These are phyloP conservation scores for Etia nguti DNA, from an alignment of 2,113 vertebrate species.

Conservation along the genomic window DNA sequence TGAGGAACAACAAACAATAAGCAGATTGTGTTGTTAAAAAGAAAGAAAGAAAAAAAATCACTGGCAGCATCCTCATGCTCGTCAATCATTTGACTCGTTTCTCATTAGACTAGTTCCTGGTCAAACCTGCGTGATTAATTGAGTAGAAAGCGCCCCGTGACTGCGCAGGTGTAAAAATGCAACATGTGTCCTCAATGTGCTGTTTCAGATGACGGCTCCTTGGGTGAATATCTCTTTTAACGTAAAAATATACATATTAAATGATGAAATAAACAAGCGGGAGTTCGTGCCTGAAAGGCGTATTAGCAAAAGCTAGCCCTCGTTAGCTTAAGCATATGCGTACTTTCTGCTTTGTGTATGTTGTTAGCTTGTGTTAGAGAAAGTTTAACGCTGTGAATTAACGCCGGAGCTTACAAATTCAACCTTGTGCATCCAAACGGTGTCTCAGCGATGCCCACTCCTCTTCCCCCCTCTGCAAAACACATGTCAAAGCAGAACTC, in stretches of 20 bases:
- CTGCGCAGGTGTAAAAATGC: constrained; percentile 50
- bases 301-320: not conserved
- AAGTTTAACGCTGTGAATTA: not conserved
- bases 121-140: constrained; percentile 64
- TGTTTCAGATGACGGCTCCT: not conserved
- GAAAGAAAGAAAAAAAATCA: not conserved
- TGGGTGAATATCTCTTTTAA: not conserved
- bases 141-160: constrained; percentile 36
- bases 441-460: not conserved
- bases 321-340: not conserved
- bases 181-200: constrained; percentile 40
- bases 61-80: constrained; percentile 43
- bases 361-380: not conserved
- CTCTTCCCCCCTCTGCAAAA: not conserved
- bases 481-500: not conserved
- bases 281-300: not conserved
- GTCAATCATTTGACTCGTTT: constrained; percentile 63
- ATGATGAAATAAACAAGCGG: not conserved
- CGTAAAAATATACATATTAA: not conserved
- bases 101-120: constrained; percentile 60
- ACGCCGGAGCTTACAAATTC: constrained; percentile 4
- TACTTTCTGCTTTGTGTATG: not conserved
- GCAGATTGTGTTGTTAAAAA: constrained; percentile 54
- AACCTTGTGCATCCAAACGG: not conserved
- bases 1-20: constrained; percentile 56